These are phyloP conservation scores for Calephelis virginiensis DNA, from an alignment of 1,140 invertebrate genomes.

Conservation along the genomic window DNA sequence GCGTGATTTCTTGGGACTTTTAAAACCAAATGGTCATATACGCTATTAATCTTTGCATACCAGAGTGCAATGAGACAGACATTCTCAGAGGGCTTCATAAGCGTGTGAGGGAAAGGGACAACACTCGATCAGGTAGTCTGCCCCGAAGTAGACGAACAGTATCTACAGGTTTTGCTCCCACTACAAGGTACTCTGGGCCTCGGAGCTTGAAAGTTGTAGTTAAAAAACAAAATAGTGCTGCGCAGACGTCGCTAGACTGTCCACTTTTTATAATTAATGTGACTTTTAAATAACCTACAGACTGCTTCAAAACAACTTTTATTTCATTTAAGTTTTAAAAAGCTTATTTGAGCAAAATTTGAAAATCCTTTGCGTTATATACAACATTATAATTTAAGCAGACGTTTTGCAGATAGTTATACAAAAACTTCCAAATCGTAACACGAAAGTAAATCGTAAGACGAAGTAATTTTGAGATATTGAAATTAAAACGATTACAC, in stretches of 20 bases:
- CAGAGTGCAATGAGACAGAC: conserved; percentile 70
- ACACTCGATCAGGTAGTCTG: conserved; percentile 61
- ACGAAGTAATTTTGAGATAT: conserved; percentile 7
- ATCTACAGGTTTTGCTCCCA: conserved; percentile 78
- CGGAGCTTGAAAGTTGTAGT: conserved; percentile 69
- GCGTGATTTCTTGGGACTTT: conserved; percentile 75
- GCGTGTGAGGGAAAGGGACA: conserved; percentile 63
- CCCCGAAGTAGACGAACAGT: conserved; percentile 69
- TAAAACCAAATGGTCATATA: conserved; percentile 78
- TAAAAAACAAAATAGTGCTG: conserved; percentile 62
- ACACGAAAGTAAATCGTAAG: neutral
- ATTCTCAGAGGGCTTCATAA: conserved; percentile 33
- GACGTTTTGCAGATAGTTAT: no score
- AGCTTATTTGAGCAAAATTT: no score
- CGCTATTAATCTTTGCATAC: conserved; percentile 79
- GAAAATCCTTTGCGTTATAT: no score
- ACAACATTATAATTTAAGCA: no score
- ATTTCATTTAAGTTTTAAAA: no score
- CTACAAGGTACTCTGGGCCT: conserved; percentile 65
- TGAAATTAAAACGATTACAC: conserved; percentile 39
- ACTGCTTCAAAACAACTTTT: conserved; percentile 11
- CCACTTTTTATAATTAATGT: conserved; percentile 34
- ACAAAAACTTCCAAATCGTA: neutral
- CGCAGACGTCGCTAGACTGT: conserved; percentile 43
- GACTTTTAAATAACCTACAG: conserved; percentile 21